Evolutionary conservation across 1,140 invertebrate genomes (phyloP), one percentile per base, ranked within the genome.

Genomic region (Asobara japonica): DNA sequence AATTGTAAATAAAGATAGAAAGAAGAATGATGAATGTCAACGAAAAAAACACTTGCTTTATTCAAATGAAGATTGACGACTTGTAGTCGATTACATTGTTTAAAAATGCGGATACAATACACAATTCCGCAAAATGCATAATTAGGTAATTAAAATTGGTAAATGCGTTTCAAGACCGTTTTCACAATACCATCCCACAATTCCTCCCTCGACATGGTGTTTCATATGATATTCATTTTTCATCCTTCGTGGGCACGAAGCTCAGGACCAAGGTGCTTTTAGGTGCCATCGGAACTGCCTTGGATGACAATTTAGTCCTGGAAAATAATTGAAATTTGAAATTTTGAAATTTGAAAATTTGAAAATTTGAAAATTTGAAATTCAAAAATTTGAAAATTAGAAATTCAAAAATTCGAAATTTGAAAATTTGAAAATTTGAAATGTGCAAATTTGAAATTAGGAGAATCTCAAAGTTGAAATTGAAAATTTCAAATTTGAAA

Each of bases 231-330:
- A 69, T 74, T 76, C 67, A 65, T 69, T 71, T 30, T 83, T 18
- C 10, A n/a, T 62, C 13, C n/a, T 51, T 30, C 11, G 3, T 80
- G 25, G 83, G 79, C 25, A 83, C 81, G 70, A 84, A 87, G 64
- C 80, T 83, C 33, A 85, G 65, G 16, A 85, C 77, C 48, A 86
- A 67, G 18, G 85, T 85, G 56, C 83, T 84, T 30, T 83, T 83
- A 0, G 82, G 73, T 11, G 78, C 77, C 25, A 87, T 77, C 13
- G 78, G 79, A 56, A 86, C 73, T n/a, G 48, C 75, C 11, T 82
- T 74, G 8, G 84, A 78, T 29, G 41, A 31, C 7, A 84, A 65
- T 68, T 84, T 86, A 11, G 72, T 76, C 25, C 85, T 84, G 72
- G 68, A 85, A 82, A 66, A 25, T n/a, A n/a, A n/a, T n/a, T n/a